Evolutionary conservation across 1,140 invertebrate species (phyloP).

Genomic region (Helicoverpa zea): DNA sequence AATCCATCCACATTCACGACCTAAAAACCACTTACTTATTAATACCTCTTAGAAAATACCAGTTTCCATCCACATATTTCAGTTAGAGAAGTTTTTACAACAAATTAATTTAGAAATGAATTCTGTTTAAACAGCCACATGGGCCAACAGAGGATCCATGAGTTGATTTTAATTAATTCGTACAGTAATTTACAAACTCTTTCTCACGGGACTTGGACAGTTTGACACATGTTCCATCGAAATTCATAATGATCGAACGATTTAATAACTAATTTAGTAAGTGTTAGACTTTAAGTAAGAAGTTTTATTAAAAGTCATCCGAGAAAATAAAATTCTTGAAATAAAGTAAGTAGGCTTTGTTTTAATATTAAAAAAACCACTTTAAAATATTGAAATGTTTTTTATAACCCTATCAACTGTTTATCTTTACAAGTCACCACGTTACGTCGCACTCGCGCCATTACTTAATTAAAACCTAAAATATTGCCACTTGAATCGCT

Average conservation of each 20-base stretch:
- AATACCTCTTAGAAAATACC: no score
- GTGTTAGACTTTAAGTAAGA: background rate
- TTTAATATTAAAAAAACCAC: no score
- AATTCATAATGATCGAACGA: conserved; percentile 37
- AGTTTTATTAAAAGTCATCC: background rate
- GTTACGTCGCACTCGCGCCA: no score
- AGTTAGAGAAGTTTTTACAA: background rate
- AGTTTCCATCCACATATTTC: no score
- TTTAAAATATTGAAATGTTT: no score
- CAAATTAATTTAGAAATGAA: conserved; percentile 11
- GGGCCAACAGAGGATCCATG: background rate
- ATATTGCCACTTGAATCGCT: no score
- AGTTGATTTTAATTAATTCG: conserved; percentile 50
- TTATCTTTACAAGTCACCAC: no score
- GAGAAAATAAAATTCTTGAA: background rate
- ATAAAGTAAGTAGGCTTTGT: background rate
- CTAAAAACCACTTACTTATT: no score
- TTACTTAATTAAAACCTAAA: no score
- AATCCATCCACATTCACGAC: no score
- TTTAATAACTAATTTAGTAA: conserved; percentile 11
- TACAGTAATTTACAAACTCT: conserved; percentile 46
- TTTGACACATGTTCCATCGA: conserved; percentile 34
- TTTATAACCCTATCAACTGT: no score
- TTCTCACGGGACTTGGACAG: conserved; percentile 34
- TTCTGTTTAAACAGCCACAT: conserved; percentile 8